Percentiles rank a stretch among this genome's conserved stretches.
phyloP scores from a whole-genome alignment of 2,888 invertebrate genomes.

The Mesodorylaimus sp. region DNA sequence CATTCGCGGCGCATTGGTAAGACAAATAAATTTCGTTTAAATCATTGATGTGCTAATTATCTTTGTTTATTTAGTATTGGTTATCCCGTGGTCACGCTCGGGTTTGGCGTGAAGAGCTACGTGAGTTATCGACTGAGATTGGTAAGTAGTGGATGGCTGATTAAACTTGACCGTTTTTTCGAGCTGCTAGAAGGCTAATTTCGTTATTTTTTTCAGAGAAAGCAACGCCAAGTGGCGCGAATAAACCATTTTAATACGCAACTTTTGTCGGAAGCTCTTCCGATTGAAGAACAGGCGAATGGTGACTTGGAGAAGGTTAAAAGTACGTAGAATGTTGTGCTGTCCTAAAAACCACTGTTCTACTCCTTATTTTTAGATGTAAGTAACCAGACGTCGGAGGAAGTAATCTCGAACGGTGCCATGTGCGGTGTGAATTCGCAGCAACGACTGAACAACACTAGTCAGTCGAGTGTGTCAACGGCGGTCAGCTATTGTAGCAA shows the following conservation, averaged over 20 bases:
- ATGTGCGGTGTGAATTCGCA: conserved; percentile 7
- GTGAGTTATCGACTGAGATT: conserved; percentile 67
- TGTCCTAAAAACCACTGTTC: not conserved
- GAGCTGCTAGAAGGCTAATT: no score
- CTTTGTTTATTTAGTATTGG: conserved; percentile 47
- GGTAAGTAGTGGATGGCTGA: no score
- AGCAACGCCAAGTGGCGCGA: conserved; percentile 76
- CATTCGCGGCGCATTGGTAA: conserved; percentile 87
- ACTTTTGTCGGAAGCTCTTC: conserved; percentile 71
- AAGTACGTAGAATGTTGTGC: no score
- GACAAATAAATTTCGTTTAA: conserved; percentile 4
- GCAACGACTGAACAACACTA: no score
- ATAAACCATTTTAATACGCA: conserved; percentile 88
- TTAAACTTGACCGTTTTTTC: no score
- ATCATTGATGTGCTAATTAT: not conserved
- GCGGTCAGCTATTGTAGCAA: no score
- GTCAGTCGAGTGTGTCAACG: no score
- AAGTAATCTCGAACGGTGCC: conserved; percentile 32
- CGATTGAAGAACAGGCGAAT: conserved; percentile 42
- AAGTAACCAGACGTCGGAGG: conserved; percentile 31
- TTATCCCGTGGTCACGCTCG: conserved; percentile 82
- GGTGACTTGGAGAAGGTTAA: not conserved
- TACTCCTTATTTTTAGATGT: conserved; percentile 16
- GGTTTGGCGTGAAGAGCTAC: conserved; percentile 83
- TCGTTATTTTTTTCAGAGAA: conserved; percentile 44